These are phyloP conservation scores for Charina bottae DNA, from an alignment of 2,113 vertebrate genomes.

Conservation along the genomic window DNA sequence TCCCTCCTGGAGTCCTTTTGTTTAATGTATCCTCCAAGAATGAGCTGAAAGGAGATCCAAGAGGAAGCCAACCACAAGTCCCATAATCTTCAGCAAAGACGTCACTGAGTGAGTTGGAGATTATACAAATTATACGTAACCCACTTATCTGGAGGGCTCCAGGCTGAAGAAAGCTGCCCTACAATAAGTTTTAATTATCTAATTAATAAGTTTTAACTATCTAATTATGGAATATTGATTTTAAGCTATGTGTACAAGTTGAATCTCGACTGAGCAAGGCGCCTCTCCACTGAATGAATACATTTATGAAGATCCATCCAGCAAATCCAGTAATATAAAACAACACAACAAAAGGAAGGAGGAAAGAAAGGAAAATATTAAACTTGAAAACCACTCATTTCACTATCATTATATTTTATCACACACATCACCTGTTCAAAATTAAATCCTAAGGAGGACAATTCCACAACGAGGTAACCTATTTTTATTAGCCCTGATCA, in stretches of 20 bases:
- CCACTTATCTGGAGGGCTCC: background rate
- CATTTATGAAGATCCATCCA: background rate
- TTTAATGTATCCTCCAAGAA: constrained; percentile 51
- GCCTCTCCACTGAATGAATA: background rate
- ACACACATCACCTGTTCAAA: background rate
- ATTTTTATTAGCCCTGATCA: background rate
- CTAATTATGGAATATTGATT: constrained; percentile 63
- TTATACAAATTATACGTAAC: background rate
- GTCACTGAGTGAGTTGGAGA: background rate
- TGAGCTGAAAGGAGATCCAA: constrained; percentile 63
- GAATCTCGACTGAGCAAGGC: background rate
- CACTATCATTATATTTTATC: background rate
- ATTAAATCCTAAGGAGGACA: background rate
- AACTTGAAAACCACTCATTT: background rate
- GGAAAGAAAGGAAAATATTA: background rate
- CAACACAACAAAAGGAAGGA: background rate
- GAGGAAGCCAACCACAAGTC: constrained; percentile 25
- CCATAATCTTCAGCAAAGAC: background rate
- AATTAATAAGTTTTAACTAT: too few relatives aligned
- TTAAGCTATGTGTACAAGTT: constrained; percentile 31
- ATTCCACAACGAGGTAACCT: background rate
- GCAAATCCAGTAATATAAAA: background rate
- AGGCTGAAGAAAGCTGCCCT: constrained; percentile 1
- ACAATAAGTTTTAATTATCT: constrained; percentile 42
- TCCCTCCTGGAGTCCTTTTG: constrained; percentile 44